phyloP scores from a whole-genome alignment of 1,140 invertebrate species.

The honey bee (Apis mellifera) region Amel_HAv3.1 CM009931.2:23248501-23249000 shows the following conservation, averaged over 20 bases:
- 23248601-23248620: neutral
- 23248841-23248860: slow-evolving; percentile 62
- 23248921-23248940: slow-evolving; percentile 75
- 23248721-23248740: slow-evolving; percentile 71
- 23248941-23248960: slow-evolving; percentile 76
- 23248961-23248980: slow-evolving; percentile 74
- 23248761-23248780: neutral
- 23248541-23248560: no score
- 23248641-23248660: neutral
- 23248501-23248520: no score
- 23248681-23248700: slow-evolving; percentile 8
- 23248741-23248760: slow-evolving; percentile 69
- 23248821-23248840: slow-evolving; percentile 46
- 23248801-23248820: slow-evolving; percentile 49
- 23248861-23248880: slow-evolving; percentile 67
- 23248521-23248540: no score
- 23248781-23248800: slow-evolving; percentile 65
- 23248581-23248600: no score
- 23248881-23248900: slow-evolving; percentile 70
- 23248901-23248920: slow-evolving; percentile 71
- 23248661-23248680: neutral
- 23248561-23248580: no score
- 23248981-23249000: slow-evolving; percentile 54
- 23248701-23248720: slow-evolving; percentile 54
- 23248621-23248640: slow-evolving; percentile 11